phyloP scores from a whole-genome alignment of 2,113 vertebrate genomes.

The Fukomys damarensis region DNA sequence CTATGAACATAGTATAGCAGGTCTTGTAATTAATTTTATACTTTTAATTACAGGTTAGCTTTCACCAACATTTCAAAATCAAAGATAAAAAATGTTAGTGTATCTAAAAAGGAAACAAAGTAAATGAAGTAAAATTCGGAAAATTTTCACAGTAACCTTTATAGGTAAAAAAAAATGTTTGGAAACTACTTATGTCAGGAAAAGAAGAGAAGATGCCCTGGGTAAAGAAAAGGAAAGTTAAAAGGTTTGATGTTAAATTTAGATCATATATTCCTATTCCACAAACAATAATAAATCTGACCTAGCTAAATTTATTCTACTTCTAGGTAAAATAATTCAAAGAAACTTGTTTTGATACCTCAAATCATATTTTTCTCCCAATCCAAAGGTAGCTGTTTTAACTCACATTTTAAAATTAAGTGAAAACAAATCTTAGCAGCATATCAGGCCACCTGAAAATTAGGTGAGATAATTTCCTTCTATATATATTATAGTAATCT shows the following conservation, averaged over 20 bases:
- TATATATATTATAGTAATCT: not conserved
- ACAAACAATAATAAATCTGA: constrained; percentile 18
- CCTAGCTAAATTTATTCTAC: not conserved
- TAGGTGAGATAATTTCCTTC: not conserved
- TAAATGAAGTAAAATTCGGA: not conserved
- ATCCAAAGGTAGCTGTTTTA: not conserved
- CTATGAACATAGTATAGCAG: not conserved
- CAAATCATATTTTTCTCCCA: not conserved
- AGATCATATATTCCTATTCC: not conserved
- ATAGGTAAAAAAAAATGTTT: not conserved
- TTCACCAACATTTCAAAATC: constrained; percentile 5
- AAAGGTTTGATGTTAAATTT: not conserved
- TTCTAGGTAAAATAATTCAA: not conserved
- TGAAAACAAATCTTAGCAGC: not conserved
- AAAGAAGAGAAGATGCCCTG: not conserved
- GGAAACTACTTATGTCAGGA: not conserved
- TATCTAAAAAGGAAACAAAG: not conserved
- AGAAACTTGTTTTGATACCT: constrained; percentile 5
- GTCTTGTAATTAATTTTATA: not conserved
- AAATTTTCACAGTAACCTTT: not conserved
- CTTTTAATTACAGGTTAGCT: not conserved
- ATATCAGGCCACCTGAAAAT: not conserved
- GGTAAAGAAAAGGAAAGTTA: not conserved
- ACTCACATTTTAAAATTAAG: not conserved
- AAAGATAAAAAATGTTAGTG: not conserved